Evolutionary conservation across 2,113 vertebrate genomes (phyloP).

Genomic region (Cryptotis parvus): DNA sequence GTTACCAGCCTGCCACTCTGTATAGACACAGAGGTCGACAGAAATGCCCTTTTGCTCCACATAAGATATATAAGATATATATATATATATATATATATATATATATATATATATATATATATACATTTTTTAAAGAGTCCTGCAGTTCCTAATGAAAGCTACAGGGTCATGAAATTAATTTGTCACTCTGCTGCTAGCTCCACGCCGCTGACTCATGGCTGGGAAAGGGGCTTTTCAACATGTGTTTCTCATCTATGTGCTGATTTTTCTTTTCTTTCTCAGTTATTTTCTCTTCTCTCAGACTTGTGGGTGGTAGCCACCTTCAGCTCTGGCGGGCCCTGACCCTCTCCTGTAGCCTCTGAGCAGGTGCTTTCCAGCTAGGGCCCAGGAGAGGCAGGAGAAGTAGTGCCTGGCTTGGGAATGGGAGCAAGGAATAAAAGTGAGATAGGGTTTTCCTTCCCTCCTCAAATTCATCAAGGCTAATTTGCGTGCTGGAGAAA

Average conservation of each 20-base stretch:
- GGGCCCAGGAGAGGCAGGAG: neutral
- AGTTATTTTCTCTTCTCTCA: conserved; percentile 49
- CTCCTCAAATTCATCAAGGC: conserved; percentile 2
- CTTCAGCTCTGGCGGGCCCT: conserved; percentile 62
- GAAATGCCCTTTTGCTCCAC: neutral
- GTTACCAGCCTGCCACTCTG: neutral
- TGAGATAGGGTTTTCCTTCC: conserved; percentile 42
- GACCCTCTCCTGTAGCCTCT: neutral
- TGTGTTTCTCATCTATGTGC: conserved; percentile 80
- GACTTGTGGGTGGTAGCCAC: conserved; percentile 14
- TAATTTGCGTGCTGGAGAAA: conserved; percentile 35
- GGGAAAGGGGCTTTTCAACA: conserved; percentile 82
- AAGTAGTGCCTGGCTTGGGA: neutral
- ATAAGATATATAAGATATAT: too few relatives aligned
- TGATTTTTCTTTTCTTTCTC: conserved; percentile 78
- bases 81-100: too few relatives aligned
- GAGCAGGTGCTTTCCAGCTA: conserved; percentile 27
- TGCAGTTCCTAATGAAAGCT: conserved; percentile 79
- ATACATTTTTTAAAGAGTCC: too few relatives aligned
- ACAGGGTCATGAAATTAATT: conserved; percentile 83
- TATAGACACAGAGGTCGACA: neutral
- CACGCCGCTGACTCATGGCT: conserved; percentile 74
- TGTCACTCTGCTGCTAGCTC: conserved; percentile 80
- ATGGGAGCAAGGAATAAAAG: neutral
- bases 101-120: too few relatives aligned